These are phyloP conservation scores for Parnassius mnemosyne DNA, from an alignment of 2,888 invertebrate species.

Conservation along the genomic window DNA sequence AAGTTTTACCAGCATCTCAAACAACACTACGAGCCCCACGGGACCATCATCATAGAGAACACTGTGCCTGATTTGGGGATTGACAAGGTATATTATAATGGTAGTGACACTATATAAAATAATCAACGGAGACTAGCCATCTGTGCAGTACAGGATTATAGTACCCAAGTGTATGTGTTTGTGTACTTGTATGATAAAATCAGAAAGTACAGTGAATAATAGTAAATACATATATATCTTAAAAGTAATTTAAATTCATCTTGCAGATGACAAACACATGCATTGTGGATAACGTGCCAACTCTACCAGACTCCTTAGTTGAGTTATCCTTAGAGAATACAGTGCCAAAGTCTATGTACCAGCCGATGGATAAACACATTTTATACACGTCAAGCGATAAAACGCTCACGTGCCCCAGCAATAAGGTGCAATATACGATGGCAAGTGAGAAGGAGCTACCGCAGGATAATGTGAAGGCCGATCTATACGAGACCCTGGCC, in stretches of 20 bases:
- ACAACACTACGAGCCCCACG: conserved; percentile 87
- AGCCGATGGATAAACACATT: conserved; percentile 66
- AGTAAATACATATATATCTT: too few species aligned
- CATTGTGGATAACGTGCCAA: conserved; percentile 68
- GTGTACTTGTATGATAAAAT: too few species aligned
- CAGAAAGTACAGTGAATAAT: too few species aligned
- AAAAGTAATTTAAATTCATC: neutral
- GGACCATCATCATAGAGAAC: conserved; percentile 65
- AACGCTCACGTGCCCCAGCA: conserved; percentile 52
- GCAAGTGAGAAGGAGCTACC: conserved; percentile 55
- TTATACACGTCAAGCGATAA: conserved; percentile 64
- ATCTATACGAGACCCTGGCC: conserved; percentile 57
- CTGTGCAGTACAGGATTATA: too few species aligned
- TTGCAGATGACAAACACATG: conserved; percentile 69
- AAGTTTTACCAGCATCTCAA: conserved; percentile 93
- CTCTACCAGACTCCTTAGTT: conserved; percentile 71
- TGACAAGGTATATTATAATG: conserved; percentile 55
- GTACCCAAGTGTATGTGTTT: too few species aligned
- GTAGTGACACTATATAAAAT: too few species aligned
- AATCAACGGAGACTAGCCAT: too few species aligned
- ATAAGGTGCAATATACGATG: conserved; percentile 65
- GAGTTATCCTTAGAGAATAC: conserved; percentile 70
- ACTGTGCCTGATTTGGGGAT: conserved; percentile 66
- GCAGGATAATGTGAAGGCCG: conserved; percentile 50
- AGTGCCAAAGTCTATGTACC: conserved; percentile 70